Percentiles rank a stretch among this genome's conserved stretches.
Evolutionary conservation across 2,888 invertebrate species (phyloP).

Genomic region (Polydrusus tereticollis): DNA sequence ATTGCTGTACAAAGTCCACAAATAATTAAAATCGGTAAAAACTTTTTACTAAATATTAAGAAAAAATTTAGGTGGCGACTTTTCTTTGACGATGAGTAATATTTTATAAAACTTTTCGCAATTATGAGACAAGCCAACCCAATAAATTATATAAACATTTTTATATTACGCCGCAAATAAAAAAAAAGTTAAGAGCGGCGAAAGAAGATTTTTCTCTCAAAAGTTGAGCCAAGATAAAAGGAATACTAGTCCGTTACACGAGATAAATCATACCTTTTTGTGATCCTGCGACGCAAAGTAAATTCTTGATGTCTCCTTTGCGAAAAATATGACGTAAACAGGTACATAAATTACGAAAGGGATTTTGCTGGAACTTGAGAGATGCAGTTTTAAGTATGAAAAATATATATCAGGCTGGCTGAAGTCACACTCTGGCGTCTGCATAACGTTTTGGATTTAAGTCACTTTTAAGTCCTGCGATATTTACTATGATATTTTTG

Average conservation of each 20-base stretch:
- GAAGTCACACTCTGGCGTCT: not conserved
- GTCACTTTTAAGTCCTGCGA: not conserved
- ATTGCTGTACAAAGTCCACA: no score
- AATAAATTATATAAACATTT: not conserved
- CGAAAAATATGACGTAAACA: constrained; percentile 24
- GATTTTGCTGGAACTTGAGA: constrained; percentile 7
- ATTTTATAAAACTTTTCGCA: no score
- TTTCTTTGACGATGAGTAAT: no score
- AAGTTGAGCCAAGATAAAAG: not conserved
- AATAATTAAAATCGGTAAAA: no score
- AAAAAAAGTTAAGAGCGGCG: not conserved
- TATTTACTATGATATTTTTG: not conserved
- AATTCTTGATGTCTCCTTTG: constrained; percentile 16
- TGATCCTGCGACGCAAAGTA: constrained; percentile 21
- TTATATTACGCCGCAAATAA: not conserved
- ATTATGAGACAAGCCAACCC: no score
- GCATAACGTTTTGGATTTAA: not conserved
- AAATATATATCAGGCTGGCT: not conserved
- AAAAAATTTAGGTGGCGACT: no score
- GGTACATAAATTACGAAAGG: constrained; percentile 21
- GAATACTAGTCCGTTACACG: not conserved
- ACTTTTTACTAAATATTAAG: no score
- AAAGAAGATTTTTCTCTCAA: not conserved
- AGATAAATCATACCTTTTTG: constrained; percentile 26
- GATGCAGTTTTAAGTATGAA: constrained; percentile 14